A percentile compares a stretch with the other conserved stretches of the same genome.
Evolutionary conservation across 2,113 vertebrate genomes (phyloP).

Genomic region (Silurus asotus): DNA sequence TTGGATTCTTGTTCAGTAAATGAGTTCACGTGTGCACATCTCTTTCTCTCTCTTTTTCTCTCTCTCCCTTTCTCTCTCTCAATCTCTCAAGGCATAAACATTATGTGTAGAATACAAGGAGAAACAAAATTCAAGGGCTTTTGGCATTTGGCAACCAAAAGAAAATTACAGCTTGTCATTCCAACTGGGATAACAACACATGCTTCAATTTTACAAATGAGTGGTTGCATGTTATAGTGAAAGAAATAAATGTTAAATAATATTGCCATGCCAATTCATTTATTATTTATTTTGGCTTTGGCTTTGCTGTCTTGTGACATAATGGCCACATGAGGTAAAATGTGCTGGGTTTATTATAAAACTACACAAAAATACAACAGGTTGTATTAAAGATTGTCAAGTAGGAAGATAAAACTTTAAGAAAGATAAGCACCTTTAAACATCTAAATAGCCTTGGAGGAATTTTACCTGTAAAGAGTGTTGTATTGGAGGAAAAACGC

Average conservation of each 20-base stretch:
- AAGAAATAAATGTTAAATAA: background rate
- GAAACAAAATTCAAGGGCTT: slow-evolving; percentile 5
- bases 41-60: background rate
- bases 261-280: background rate
- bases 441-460: too few species aligned
- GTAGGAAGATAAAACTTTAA: background rate
- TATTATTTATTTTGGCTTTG: background rate
- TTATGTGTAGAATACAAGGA: slow-evolving; percentile 24
- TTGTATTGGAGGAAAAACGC: too few species aligned
- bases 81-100: slow-evolving; percentile 10
- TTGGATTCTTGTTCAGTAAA: slow-evolving; percentile 96
- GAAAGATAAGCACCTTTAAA: too few species aligned
- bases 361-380: background rate
- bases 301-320: background rate
- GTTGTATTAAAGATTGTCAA: background rate
- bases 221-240: background rate
- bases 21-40: slow-evolving; percentile 47
- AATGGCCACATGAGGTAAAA: background rate
- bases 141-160: background rate
- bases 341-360: background rate
- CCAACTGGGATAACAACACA: background rate
- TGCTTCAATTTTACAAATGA: background rate
- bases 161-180: background rate
- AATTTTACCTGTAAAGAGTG: too few species aligned
- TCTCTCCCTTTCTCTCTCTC: background rate